Conservation (phyloP, 2,888 invertebrate species). For the Idaea aversata region DNA sequence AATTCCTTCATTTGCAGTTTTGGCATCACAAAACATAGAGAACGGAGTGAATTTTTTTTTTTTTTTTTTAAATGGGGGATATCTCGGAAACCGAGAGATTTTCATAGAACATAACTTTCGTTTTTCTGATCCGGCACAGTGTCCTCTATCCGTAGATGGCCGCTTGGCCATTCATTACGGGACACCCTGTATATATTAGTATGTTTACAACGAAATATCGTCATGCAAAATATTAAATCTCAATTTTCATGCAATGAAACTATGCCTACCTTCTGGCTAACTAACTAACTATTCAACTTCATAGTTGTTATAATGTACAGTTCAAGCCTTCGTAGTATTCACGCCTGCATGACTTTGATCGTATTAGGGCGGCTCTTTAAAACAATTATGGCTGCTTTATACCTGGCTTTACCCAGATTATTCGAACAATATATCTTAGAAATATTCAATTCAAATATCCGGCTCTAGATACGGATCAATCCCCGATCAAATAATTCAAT, state of each 20-base stretch:
- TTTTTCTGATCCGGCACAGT: too few species aligned
- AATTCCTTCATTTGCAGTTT: too few species aligned
- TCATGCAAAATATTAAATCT: not conserved
- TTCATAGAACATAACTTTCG: too few species aligned
- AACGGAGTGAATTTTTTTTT: too few species aligned
- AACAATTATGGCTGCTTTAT: conserved; percentile 23
- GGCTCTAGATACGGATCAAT: conserved; percentile 53
- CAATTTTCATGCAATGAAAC: not conserved
- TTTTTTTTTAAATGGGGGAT: too few species aligned
- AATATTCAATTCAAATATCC: conserved; percentile 42
- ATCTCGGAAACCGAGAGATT: too few species aligned
- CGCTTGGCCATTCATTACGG: too few species aligned
- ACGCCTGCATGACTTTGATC: not conserved
- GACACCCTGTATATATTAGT: too few species aligned
- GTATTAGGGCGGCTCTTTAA: not conserved
- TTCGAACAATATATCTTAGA: conserved; percentile 16
- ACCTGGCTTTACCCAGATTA: conserved; percentile 20
- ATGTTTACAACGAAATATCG: too few species aligned
- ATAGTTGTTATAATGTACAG: not conserved
- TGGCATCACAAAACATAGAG: too few species aligned
- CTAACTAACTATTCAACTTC: not conserved
- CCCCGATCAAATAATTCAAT: conserved; percentile 63
- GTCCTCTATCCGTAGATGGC: too few species aligned
- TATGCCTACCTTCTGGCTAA: not conserved
- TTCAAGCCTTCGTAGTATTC: not conserved